These are phyloP conservation scores for Electrophaes corylata DNA, from an alignment of 2,888 invertebrate species.

Conservation along the genomic window DNA sequence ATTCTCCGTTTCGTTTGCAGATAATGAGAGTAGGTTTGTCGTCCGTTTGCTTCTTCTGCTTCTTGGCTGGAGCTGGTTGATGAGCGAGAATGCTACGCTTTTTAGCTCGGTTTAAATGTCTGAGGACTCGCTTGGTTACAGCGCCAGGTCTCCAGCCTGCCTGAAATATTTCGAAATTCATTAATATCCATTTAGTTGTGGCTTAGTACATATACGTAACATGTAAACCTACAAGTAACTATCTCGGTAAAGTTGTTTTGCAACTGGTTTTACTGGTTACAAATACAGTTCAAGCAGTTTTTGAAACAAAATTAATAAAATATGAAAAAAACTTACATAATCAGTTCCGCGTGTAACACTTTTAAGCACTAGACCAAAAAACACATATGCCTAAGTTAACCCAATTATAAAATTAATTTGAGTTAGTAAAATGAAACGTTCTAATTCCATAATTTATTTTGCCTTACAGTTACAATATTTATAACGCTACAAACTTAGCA, in stretches of 20 bases:
- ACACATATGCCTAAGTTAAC: no score
- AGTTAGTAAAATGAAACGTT: background rate
- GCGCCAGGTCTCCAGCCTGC: slow-evolving; percentile 76
- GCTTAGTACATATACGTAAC: no score
- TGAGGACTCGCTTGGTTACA: slow-evolving; percentile 64
- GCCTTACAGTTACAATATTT: slow-evolving; percentile 31
- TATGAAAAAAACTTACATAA: slow-evolving; percentile 13
- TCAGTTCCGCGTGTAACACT: background rate
- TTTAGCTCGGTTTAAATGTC: slow-evolving; percentile 61
- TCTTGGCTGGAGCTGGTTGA: slow-evolving; percentile 48
- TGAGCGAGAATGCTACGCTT: slow-evolving; percentile 36
- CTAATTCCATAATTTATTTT: slow-evolving; percentile 43
- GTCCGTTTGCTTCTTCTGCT: slow-evolving; percentile 54
- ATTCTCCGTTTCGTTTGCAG: slow-evolving; percentile 65
- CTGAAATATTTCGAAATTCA: slow-evolving; percentile 43
- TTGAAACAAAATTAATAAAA: slow-evolving; percentile 10
- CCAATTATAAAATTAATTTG: background rate
- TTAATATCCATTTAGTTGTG: background rate
- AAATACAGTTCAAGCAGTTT: background rate
- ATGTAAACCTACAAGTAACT: no score
- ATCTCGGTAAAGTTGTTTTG: no score
- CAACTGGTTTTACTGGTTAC: no score
- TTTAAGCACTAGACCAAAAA: background rate
- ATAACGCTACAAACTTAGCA: slow-evolving; percentile 67
- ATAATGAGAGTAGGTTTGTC: slow-evolving; percentile 65